Evolutionary conservation across 2,113 vertebrate species (phyloP), one percentile per base, ranked within the genome.

Genomic region (Bombycilla garrulus): DNA sequence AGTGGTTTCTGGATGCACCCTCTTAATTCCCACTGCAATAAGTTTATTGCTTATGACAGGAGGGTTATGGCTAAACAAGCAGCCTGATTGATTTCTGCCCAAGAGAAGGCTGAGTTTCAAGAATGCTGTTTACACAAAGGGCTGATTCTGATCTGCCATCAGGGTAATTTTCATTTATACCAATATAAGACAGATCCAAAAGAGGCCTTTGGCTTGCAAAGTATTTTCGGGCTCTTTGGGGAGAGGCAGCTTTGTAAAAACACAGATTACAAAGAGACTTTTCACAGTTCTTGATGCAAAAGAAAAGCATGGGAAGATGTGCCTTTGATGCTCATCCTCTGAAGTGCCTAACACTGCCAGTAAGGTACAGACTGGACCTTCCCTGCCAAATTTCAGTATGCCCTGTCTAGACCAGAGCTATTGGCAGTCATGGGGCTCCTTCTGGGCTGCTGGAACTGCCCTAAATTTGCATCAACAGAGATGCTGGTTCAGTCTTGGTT

Each of bases 81-180:
- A 65, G 11, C 38, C 69, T 85, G 93, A 93, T 84, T 96, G 95
- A 95, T 93, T 96, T 93, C 87, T 95, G 85, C 90, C 85, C 81
- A 93, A 79, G 78, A 95, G 72, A 76, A 90, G 53, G 74, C 73
- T 90, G 90, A 72, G 44, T 82, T 95, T 96, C 92, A 96, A 93
- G 85, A 95, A 96, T 85, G 70, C 50, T 91, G 73, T 91, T 96
- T 91, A 76, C 70, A 82, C 57, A 90, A 79, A 93, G n/a, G 48
- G 47, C 24, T 79, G 73, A 91, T 93, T 94, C 85, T 93, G 56
- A 87, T 90, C 85, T 79, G 40, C 87, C 90, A 85, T 44, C 48
- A 36, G 47, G 4, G 20, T 71, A 89, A 81, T 91, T 93, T 94
- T 91, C 57, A 51, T 94, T 79, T 94, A 12, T 94, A 71, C 85